Percentiles rank a stretch among this genome's conserved stretches.
Evolutionary conservation across 2,113 vertebrate species (phyloP).

Genomic region (Phalacrocorax brasilianus): DNA sequence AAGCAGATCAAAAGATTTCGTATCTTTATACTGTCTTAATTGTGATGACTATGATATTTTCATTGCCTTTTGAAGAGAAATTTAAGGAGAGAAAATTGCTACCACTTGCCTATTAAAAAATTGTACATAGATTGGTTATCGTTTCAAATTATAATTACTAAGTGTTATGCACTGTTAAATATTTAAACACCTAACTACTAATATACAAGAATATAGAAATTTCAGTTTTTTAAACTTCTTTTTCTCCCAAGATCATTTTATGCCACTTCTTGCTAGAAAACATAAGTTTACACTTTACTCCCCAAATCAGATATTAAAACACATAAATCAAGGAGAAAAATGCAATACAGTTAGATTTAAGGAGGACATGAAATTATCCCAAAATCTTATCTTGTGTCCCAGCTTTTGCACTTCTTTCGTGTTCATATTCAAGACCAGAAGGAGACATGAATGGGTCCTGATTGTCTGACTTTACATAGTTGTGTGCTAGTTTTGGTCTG

Average conservation of each 20-base stretch:
- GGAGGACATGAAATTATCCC: not conserved
- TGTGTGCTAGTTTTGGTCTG: not conserved
- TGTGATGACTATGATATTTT: not conserved
- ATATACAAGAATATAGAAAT: not conserved
- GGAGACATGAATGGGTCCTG: not conserved
- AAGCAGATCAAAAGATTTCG: not conserved
- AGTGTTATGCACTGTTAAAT: not conserved
- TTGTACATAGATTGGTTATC: not conserved
- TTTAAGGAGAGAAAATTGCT: not conserved
- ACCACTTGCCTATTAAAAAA: not conserved
- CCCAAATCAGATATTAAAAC: not conserved
- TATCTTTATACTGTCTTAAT: not conserved
- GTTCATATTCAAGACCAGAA: not conserved
- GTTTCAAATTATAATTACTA: not conserved
- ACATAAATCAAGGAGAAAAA: not conserved
- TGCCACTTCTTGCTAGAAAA: not conserved
- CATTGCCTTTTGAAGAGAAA: not conserved
- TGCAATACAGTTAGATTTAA: not conserved
- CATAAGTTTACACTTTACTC: not conserved
- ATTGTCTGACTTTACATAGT: not conserved
- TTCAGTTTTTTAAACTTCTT: not conserved
- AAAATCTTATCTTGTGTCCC: not conserved
- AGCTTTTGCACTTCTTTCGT: not conserved
- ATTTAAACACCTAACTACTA: not conserved
- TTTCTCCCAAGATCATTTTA: not conserved